Evolutionary conservation across 2,797 vertebrate genomes (phyloP).

Genomic region (Pantherophis vulpinus): DNA sequence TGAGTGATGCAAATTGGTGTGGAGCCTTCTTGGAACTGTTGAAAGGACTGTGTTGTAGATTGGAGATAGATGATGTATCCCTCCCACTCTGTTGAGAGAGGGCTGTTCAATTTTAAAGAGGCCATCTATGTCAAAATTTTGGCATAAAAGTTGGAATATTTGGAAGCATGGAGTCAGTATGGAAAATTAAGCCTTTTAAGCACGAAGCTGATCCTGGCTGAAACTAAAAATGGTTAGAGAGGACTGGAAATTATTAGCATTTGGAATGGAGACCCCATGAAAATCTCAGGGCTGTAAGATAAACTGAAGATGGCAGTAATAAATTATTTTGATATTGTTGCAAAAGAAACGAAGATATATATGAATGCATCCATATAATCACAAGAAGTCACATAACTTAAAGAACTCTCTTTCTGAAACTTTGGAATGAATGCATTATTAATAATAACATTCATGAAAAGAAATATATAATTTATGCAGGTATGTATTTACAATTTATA

Average conservation of each 20-base stretch:
- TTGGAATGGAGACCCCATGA: background rate
- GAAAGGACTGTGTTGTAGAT: too few relatives aligned
- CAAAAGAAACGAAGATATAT: background rate
- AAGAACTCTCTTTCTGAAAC: background rate
- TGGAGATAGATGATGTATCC: too few relatives aligned
- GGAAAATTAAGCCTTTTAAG: constrained; percentile 24
- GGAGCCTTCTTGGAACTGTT: too few relatives aligned
- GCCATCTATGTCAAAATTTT: background rate
- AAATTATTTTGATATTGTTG: background rate
- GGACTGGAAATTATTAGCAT: background rate
- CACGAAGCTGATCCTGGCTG: background rate
- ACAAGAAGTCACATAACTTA: background rate
- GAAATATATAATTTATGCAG: constrained; percentile 51
- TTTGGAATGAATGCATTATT: constrained; percentile 14
- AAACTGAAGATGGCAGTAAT: background rate
- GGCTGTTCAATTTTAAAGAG: too few relatives aligned
- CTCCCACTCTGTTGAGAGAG: too few relatives aligned
- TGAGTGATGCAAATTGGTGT: too few relatives aligned
- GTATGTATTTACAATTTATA: constrained; percentile 10
- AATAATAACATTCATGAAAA: constrained; percentile 33
- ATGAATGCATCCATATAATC: background rate
- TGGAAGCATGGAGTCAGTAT: constrained; percentile 7
- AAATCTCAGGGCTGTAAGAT: background rate
- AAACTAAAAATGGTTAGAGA: background rate
- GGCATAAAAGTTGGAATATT: background rate